Base-by-base conservation (phyloP, 2,888 invertebrate species). In the Calameuta idolon region DNA sequence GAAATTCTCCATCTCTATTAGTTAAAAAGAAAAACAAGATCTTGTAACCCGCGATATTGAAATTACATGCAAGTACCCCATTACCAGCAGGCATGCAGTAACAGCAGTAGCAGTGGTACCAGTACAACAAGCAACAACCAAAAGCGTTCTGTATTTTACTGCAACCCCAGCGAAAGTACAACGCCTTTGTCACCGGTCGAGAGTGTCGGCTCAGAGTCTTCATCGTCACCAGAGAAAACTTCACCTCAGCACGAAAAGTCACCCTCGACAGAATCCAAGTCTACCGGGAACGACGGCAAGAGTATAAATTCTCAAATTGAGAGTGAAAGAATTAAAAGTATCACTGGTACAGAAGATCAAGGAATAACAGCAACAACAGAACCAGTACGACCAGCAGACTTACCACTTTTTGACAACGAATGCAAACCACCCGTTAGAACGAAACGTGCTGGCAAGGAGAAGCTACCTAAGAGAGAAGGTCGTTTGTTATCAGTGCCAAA, bases 401-500 rank as follows among this genome's bases (percentile, higher is more conserved):
- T 96, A 83, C 94, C 95, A 75, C 92, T 95, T 75, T 92, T 93
- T 79, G 94, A 93, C 80, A 92, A 92, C 77, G 83, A 88, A 77
- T 90, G 92, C 79, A 92, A 92, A 74, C 92, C 92, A 82, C 95
- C 95, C 2, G 91, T 93, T 23, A 92, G 94, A 81, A 94, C 94
- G 30, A 93, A 94, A 75, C 91, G 94, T 35, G 90, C 91, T 75
- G 89, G 87, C 79, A 93, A 93, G 87, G 93, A 93, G 85, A 93
- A 93, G 89, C 84, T 85, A 79, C 90, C 88, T 79, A 93, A 93
- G 87, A 92, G 95, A 83, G 95, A 96, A 89, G 94, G 94, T 89
- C 93, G 96, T 76, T 92, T 96, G 86, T 93, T 96, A 84, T 96
- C 96, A 15, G 96, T 96, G 88, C 96, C 96, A 34, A 96, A 96